Conservation (phyloP, 2,888 invertebrate genomes). For the Dinocampus coccinellae region DNA sequence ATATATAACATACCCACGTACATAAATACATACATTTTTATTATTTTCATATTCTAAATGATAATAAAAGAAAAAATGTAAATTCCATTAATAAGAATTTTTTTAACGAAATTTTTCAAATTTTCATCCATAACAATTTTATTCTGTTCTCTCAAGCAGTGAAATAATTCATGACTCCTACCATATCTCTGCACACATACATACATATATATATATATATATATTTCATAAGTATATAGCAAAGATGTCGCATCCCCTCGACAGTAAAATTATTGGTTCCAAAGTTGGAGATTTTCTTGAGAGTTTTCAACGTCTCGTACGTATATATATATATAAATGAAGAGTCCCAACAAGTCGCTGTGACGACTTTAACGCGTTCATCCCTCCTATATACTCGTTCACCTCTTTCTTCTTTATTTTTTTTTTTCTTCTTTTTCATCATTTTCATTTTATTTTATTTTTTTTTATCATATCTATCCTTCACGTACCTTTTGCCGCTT, state of each 20-base stretch:
- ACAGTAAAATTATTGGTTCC: conserved; percentile 60
- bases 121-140: too few species aligned
- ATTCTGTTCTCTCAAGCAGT: too few species aligned
- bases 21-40: too few species aligned
- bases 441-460: too few species aligned
- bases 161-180: too few species aligned
- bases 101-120: too few species aligned
- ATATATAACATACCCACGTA: conserved; percentile 33
- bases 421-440: too few species aligned
- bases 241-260: conserved; percentile 31
- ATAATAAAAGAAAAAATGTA: too few species aligned
- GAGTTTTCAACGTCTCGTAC: conserved; percentile 41
- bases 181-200: not conserved
- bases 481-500: conserved; percentile 50
- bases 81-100: too few species aligned
- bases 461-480: conserved; percentile 36
- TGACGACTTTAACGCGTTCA: conserved; percentile 4
- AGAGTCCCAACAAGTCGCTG: conserved; percentile 11
- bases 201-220: conserved; percentile 14
- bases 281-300: conserved; percentile 66
- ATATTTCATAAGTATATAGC: too few species aligned
- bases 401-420: conserved; percentile 32
- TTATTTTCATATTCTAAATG: too few species aligned
- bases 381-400: conserved; percentile 28
- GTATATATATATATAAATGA: not conserved